Percentiles rank a stretch among this genome's conserved stretches.
These are phyloP conservation scores for Noctilio leporinus DNA, from an alignment of 2,113 vertebrate species.

Conservation along the genomic window DNA sequence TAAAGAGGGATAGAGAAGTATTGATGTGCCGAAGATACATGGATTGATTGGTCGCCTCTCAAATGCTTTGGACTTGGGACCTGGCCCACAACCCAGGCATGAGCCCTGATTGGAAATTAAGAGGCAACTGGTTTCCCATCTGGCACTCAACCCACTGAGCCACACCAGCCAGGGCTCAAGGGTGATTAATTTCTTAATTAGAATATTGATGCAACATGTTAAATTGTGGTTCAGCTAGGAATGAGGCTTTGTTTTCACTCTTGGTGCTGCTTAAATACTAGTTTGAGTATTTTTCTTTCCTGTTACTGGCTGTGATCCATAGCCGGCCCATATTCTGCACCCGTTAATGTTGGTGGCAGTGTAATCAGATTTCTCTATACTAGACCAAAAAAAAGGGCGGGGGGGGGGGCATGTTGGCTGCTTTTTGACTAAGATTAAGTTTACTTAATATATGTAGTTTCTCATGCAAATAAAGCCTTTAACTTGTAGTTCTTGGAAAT, in stretches of 20 bases:
- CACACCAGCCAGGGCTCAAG: not conserved
- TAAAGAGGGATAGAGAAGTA: too few relatives aligned
- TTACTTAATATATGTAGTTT: not conserved
- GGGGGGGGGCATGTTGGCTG: too few relatives aligned
- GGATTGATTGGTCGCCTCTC: too few relatives aligned
- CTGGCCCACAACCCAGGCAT: too few relatives aligned
- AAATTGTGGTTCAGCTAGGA: not conserved
- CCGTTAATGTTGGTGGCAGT: not conserved
- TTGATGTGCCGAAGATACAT: too few relatives aligned
- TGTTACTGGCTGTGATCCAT: not conserved
- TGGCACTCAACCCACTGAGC: too few relatives aligned
- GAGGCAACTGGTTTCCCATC: too few relatives aligned
- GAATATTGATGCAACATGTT: not conserved
- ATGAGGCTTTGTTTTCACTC: not conserved
- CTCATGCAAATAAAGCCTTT: not conserved
- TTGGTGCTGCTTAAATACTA: not conserved
- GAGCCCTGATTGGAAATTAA: too few relatives aligned
- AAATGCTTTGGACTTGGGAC: too few relatives aligned
- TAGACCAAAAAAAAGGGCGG: too few relatives aligned
- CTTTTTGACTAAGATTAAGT: not conserved
- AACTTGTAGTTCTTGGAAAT: not conserved
- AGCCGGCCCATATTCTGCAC: not conserved
- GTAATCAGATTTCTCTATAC: not conserved
- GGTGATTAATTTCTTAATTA: not conserved
- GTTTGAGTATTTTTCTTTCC: not conserved